Percentiles rank a stretch among this genome's conserved stretches.
Evolutionary conservation across 1,140 invertebrate genomes (phyloP).

Genomic region (Eurytemora carolleeae): DNA sequence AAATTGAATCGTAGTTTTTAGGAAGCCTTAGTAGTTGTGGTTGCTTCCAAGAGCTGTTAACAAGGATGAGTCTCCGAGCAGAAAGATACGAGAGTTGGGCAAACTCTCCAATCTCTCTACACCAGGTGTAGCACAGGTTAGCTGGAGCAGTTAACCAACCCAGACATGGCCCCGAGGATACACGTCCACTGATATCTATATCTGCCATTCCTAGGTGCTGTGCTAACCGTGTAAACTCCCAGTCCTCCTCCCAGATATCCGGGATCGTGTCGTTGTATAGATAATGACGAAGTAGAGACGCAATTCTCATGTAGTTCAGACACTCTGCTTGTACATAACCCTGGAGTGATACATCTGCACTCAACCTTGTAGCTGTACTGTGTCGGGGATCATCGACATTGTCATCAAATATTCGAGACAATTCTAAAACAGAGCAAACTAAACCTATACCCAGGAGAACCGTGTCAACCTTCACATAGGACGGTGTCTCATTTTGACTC

Average conservation of each 20-base stretch:
- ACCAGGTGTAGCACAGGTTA: conserved; percentile 32
- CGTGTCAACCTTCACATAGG: neutral
- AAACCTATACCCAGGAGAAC: neutral
- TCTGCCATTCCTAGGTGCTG: conserved; percentile 44
- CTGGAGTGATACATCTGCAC: conserved; percentile 26
- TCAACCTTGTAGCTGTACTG: neutral
- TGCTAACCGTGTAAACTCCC: conserved; percentile 48
- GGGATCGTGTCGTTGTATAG: conserved; percentile 61
- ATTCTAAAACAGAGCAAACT: neutral
- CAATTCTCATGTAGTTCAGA: conserved; percentile 60
- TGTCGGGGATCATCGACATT: neutral
- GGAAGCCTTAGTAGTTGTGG: conserved; percentile 64
- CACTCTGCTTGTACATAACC: conserved; percentile 49
- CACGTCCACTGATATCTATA: neutral
- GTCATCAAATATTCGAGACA: neutral
- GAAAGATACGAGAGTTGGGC: conserved; percentile 23
- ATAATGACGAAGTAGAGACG: conserved; percentile 60
- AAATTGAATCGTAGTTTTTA: conserved; percentile 73
- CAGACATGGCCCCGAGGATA: conserved; percentile 18
- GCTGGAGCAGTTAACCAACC: conserved; percentile 15
- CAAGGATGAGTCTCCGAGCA: conserved; percentile 35
- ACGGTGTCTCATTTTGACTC: neutral
- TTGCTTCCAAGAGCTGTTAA: conserved; percentile 48
- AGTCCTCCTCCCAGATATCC: conserved; percentile 32
- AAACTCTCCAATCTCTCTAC: conserved; percentile 37